Evolutionary conservation across 2,797 vertebrate species (phyloP), one percentile per base, ranked within the genome.

Genomic region (Odontamblyopus lacepedii): DNA sequence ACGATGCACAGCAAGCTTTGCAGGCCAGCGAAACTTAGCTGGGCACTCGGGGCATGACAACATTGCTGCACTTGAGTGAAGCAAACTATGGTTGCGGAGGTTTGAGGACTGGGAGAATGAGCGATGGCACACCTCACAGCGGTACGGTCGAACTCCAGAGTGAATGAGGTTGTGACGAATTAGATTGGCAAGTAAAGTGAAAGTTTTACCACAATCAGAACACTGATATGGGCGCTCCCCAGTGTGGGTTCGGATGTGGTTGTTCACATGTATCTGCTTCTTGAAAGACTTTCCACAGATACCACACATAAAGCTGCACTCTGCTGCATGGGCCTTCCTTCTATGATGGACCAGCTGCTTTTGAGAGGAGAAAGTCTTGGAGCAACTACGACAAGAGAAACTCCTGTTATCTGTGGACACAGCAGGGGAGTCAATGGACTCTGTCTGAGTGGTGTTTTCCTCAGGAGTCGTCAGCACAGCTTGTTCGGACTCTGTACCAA

Each of bases 41-140:
- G 94, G 90, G 77, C 95, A 96, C 74, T 95, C 92, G 0, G 93
- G 91, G 79, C 95, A 96, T 51, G 83, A 71, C 30, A 91, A 89
- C 1, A 85, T 80, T 0, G 85, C 74, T 2, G 88, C 1, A 1
- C 83, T 89, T 0, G 91, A 82, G 84, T 98, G 96, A 65, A 97
- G 92, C 66, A 95, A 87, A 63, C 94, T 94, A 82, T 97, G 96
- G 89, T 97, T 96, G 18, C 95, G 95, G 4, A 98, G 93, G 75
- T 97, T 98, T 48, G 96, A 98, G 1, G 93, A 95, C 87, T 98
- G 96, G 0, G 96, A 96, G 85, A 98, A 98, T 64, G 95, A 92
- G 74, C 95, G 95, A 62, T 92, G 90, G 63, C 97, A 98, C 5
- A 96, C 83, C 0, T 96, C 93, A 23, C 97, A 98, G 61, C 94